Percentiles rank a stretch among this genome's conserved stretches.
phyloP scores from a whole-genome alignment of 1,140 invertebrate genomes.

The Lineus longissimus region DNA sequence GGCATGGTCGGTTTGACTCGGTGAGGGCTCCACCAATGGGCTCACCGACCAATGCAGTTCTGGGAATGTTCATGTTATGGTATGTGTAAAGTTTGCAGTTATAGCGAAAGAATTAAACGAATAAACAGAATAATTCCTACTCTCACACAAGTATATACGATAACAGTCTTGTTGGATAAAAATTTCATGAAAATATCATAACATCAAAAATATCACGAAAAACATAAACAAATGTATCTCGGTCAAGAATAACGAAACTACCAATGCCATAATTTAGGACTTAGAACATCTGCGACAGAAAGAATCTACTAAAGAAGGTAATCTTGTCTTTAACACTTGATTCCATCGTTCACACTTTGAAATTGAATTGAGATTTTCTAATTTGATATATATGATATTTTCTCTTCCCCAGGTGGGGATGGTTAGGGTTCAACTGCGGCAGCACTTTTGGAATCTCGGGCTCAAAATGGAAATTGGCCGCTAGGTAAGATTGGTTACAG shows the following conservation, averaged over 20 bases:
- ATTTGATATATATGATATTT: background rate
- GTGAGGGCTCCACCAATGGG: conserved; percentile 74
- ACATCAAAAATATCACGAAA: background rate
- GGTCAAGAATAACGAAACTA: too few relatives aligned
- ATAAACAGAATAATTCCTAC: background rate
- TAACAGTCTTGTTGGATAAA: background rate
- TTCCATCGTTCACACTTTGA: too few relatives aligned
- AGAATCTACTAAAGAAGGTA: too few relatives aligned
- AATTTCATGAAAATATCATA: background rate
- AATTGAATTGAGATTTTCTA: too few relatives aligned
- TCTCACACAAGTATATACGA: background rate
- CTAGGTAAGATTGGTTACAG: conserved; percentile 43
- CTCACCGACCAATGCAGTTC: conserved; percentile 83
- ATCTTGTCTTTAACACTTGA: too few relatives aligned
- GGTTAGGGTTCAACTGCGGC: conserved; percentile 54
- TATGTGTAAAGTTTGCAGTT: conserved; percentile 23
- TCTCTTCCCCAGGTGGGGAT: conserved; percentile 47
- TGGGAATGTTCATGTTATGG: conserved; percentile 90
- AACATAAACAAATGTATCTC: too few relatives aligned
- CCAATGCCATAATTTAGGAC: too few relatives aligned
- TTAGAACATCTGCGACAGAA: too few relatives aligned
- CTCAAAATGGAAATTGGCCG: conserved; percentile 52
- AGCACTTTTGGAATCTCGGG: conserved; percentile 51
- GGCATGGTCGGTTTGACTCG: conserved; percentile 73
- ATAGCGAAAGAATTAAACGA: background rate